A percentile compares a stretch with the other conserved stretches of the same genome.
phyloP scores from a whole-genome alignment of 2,888 invertebrate genomes.

The Caenorhabditis japonica region DNA sequence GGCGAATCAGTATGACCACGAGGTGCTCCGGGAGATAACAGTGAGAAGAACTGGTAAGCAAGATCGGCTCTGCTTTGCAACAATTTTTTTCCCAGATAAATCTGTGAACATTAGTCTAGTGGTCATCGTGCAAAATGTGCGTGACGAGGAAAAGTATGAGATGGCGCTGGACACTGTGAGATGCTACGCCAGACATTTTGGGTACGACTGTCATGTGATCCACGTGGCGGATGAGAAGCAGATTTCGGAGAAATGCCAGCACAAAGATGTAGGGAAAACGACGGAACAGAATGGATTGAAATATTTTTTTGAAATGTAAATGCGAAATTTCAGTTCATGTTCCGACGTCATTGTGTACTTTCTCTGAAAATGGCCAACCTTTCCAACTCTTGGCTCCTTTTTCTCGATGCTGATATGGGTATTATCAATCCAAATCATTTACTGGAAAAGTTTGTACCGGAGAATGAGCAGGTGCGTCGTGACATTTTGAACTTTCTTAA shows the following conservation, averaged over 20 bases:
- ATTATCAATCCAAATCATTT: slow-evolving; percentile 62
- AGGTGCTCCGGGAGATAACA: slow-evolving; percentile 26
- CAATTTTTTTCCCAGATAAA: slow-evolving; percentile 5
- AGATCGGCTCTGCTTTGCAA: no score
- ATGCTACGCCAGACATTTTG: slow-evolving; percentile 38
- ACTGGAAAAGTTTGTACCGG: slow-evolving; percentile 64
- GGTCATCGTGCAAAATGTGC: slow-evolving; percentile 6
- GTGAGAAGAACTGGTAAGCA: slow-evolving; percentile 12
- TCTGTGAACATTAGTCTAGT: slow-evolving; percentile 31
- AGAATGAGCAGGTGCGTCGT: slow-evolving; percentile 18
- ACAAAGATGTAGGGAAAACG: slow-evolving; percentile 53
- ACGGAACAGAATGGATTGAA: not conserved
- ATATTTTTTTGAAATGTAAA: not conserved
- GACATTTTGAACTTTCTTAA: no score
- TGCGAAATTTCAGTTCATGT: slow-evolving; percentile 56
- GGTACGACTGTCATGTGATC: slow-evolving; percentile 35
- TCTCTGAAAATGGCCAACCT: slow-evolving; percentile 32
- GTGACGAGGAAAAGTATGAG: slow-evolving; percentile 30
- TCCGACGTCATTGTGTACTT: slow-evolving; percentile 59
- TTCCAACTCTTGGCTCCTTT: slow-evolving; percentile 51
- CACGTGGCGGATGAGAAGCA: slow-evolving; percentile 7
- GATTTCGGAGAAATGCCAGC: slow-evolving; percentile 28
- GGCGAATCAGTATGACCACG: slow-evolving; percentile 36
- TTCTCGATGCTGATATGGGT: slow-evolving; percentile 62
- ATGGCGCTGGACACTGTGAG: slow-evolving; percentile 47